Percentiles rank a stretch among this genome's conserved stretches.
Conservation (phyloP, 2,797 vertebrate species). For the Lagocephalus sceleratus region DNA sequence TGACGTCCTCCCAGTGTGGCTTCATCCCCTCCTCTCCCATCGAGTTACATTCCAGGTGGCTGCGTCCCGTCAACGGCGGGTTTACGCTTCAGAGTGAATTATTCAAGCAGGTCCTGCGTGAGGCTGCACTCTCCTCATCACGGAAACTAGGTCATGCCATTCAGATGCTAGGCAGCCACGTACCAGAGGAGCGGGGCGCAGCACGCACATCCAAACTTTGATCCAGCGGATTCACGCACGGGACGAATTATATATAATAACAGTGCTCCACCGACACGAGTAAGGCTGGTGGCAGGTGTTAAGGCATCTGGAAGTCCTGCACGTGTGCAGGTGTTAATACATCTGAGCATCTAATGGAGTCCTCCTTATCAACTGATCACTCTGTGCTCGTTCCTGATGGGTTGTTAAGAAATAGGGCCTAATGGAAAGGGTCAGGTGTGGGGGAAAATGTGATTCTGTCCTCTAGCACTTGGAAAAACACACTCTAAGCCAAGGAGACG, state of each 20-base stretch:
- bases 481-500: too few species aligned
- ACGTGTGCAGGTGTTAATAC: neutral
- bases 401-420: too few species aligned
- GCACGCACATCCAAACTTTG: constrained; percentile 10
- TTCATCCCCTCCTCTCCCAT: constrained; percentile 8
- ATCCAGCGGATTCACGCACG: constrained; percentile 8
- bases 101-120: constrained; percentile 63
- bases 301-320: constrained; percentile 2
- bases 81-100: constrained; percentile 60
- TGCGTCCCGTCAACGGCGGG: constrained; percentile 35
- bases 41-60: constrained; percentile 52
- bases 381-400: neutral
- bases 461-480: too few species aligned
- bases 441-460: too few species aligned
- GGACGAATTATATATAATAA: too few species aligned
- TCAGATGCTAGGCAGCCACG: constrained; percentile 43
- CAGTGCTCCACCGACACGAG: constrained; percentile 13
- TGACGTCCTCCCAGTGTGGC: constrained; percentile 8
- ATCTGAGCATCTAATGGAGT: neutral
- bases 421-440: too few species aligned
- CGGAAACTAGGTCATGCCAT: constrained; percentile 66
- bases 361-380: constrained; percentile 4
- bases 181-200: constrained; percentile 22
- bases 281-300: constrained; percentile 7
- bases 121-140: constrained; percentile 45